phyloP scores from a whole-genome alignment of 2,797 vertebrate species.

The Enteromius thamalakanensis region DNA sequence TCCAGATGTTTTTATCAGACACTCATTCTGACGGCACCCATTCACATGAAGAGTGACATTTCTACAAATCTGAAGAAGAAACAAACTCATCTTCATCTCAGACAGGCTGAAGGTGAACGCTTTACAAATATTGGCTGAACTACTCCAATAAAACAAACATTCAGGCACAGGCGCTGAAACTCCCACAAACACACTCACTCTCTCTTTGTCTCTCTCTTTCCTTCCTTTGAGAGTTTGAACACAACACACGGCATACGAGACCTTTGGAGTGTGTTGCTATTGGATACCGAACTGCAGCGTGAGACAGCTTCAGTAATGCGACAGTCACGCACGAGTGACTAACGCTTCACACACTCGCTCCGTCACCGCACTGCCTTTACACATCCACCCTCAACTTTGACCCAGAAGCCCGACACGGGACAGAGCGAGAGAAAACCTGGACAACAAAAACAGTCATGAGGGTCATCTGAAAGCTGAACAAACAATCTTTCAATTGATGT shows the following conservation, averaged over 20 bases:
- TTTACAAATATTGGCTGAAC: background rate
- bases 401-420: background rate
- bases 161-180: background rate
- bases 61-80: background rate
- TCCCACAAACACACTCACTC: background rate
- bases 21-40: background rate
- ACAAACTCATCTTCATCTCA: background rate
- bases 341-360: constrained; percentile 8
- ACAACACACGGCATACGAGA: background rate
- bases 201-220: background rate
- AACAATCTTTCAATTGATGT: too few species aligned
- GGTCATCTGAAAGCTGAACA: too few species aligned
- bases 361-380: background rate
- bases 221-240: background rate
- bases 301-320: constrained; percentile 18
- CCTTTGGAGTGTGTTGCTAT: constrained; percentile 25
- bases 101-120: background rate
- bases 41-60: background rate
- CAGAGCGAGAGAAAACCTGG: background rate
- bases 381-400: background rate
- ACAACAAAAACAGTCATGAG: background rate
- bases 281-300: constrained; percentile 32
- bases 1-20: too few species aligned
- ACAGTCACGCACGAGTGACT: constrained; percentile 22
- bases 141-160: background rate